These are phyloP conservation scores for Rafetus swinhoei DNA, from an alignment of 2,113 vertebrate genomes.

Conservation along the genomic window DNA sequence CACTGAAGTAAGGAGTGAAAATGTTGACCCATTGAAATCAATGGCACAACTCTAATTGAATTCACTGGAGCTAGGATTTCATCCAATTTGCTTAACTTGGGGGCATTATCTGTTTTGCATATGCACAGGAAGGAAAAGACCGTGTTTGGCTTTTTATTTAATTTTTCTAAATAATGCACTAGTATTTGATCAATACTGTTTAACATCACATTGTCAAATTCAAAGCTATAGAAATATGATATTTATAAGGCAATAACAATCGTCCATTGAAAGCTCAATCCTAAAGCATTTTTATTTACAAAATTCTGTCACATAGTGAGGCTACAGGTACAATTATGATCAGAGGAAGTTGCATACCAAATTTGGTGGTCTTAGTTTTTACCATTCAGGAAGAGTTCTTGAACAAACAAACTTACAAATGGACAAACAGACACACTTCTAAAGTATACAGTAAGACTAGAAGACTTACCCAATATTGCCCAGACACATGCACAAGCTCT, in stretches of 20 bases:
- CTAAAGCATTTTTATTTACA: background rate
- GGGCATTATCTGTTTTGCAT: background rate
- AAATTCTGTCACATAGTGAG: background rate
- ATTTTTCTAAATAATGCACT: background rate
- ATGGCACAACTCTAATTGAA: background rate
- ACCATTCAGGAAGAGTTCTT: too few relatives aligned
- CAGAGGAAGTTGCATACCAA: too few relatives aligned
- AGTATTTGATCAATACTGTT: background rate
- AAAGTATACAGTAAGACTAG: too few relatives aligned
- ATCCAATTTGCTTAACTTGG: background rate
- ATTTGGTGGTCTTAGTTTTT: too few relatives aligned
- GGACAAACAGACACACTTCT: too few relatives aligned
- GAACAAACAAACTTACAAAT: too few relatives aligned
- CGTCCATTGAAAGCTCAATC: background rate
- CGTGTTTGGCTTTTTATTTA: background rate
- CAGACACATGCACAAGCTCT: too few relatives aligned
- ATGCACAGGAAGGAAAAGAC: background rate
- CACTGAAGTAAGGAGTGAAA: background rate
- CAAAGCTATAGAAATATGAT: conserved; percentile 5
- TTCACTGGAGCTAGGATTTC: background rate
- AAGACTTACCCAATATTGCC: too few relatives aligned
- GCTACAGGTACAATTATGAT: background rate
- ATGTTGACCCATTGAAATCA: background rate
- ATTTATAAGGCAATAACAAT: background rate
- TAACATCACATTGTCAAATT: background rate